phyloP scores from a whole-genome alignment of 2,888 invertebrate species.

The Sminthurides aquaticus region DNA sequence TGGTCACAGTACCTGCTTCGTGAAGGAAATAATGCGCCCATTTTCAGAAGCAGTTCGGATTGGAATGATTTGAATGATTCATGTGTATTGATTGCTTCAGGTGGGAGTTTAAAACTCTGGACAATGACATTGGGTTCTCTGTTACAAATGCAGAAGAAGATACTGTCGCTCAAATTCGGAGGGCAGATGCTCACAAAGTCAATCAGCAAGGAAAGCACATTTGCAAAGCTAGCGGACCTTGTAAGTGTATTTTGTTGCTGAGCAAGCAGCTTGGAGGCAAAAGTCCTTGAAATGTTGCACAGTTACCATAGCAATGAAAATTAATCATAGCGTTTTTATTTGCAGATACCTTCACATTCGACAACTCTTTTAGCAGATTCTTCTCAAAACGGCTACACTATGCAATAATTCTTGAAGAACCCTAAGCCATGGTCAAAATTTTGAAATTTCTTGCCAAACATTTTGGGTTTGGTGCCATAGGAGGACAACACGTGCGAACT shows the following conservation, averaged over 20 bases:
- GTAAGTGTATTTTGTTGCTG: too few species aligned
- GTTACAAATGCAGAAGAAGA: neutral
- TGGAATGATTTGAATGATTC: neutral
- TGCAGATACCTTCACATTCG: conserved; percentile 16
- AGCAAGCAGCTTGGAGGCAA: too few species aligned
- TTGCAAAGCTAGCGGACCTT: neutral
- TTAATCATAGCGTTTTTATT: too few species aligned
- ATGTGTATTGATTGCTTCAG: neutral
- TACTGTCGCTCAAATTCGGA: neutral
- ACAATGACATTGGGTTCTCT: conserved; percentile 9
- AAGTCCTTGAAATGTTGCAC: neutral
- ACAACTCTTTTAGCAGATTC: conserved; percentile 18
- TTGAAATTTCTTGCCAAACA: too few species aligned
- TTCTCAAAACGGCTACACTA: conserved; percentile 8
- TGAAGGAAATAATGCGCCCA: too few species aligned
- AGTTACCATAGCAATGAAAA: neutral
- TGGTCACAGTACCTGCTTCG: too few species aligned
- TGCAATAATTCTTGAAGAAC: conserved; percentile 5
- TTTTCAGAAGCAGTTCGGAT: neutral
- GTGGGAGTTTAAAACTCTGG: conserved; percentile 1
- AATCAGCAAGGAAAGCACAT: conserved; percentile 5
- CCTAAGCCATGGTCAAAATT: too few species aligned
- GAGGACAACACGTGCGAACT: too few species aligned
- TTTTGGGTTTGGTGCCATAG: too few species aligned
- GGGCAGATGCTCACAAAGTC: conserved; percentile 8